Conservation (phyloP, 2,888 invertebrate genomes). For the Disparrhopalites patrizii region DNA sequence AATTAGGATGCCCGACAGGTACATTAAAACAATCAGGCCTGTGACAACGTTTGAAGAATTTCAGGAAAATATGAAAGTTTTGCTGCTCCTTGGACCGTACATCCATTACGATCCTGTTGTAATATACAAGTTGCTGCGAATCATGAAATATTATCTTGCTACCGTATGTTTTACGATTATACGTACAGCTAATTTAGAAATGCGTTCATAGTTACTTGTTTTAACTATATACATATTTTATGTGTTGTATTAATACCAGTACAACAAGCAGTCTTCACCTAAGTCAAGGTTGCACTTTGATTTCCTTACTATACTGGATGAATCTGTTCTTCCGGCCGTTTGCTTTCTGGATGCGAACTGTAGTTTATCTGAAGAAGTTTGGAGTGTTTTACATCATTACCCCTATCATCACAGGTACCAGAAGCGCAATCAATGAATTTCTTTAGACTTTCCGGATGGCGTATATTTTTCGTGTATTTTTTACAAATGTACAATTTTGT, state of each 20-base stretch:
- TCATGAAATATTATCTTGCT: conserved; percentile 55
- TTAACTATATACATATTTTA: background rate
- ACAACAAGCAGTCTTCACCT: background rate
- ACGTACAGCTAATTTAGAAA: background rate
- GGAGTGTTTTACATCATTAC: conserved; percentile 79
- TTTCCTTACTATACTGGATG: conserved; percentile 78
- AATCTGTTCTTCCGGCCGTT: conserved; percentile 82
- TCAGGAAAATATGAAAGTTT: conserved; percentile 73
- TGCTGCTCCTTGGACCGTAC: conserved; percentile 79
- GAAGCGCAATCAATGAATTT: background rate
- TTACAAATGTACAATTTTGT: background rate
- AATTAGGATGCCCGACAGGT: background rate
- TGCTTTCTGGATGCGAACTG: conserved; percentile 92
- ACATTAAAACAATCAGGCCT: background rate
- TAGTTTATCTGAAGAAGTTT: conserved; percentile 93
- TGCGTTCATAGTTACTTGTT: background rate
- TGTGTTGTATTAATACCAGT: background rate
- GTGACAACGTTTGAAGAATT: conserved; percentile 63
- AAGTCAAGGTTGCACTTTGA: conserved; percentile 66
- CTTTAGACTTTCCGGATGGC: background rate
- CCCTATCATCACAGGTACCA: conserved; percentile 73
- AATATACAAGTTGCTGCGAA: conserved; percentile 74
- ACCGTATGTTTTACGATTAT: conserved; percentile 49
- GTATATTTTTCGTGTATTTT: background rate
- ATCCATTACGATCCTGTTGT: conserved; percentile 81